A percentile compares a stretch with the other conserved stretches of the same genome.
Evolutionary conservation across 2,888 invertebrate genomes (phyloP).

Genomic region (Ctena decussata): DNA sequence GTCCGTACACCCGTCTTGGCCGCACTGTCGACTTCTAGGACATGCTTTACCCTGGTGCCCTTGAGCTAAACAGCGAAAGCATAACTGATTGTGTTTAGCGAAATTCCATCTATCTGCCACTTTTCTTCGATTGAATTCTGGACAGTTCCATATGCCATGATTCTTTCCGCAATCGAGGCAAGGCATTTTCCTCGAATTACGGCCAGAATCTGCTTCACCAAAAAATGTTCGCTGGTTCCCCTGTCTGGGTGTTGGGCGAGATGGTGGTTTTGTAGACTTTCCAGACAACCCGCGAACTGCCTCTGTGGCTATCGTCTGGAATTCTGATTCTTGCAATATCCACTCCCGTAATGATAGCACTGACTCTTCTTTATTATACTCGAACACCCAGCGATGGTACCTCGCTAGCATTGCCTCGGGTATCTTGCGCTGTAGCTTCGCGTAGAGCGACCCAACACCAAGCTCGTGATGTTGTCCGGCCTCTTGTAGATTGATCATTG

Average conservation of each 20-base stretch:
- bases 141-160: slow-evolving; percentile 32
- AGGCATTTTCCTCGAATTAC: not conserved
- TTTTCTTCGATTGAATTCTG: slow-evolving; percentile 15
- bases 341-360: slow-evolving; percentile 24
- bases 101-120: not conserved
- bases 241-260: not conserved
- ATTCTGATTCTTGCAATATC: slow-evolving; percentile 39
- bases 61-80: slow-evolving; percentile 32
- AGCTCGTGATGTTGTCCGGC: slow-evolving; percentile 15
- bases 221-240: slow-evolving; percentile 20
- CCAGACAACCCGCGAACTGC: not conserved
- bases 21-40: slow-evolving; percentile 16
- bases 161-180: not conserved
- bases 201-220: not conserved
- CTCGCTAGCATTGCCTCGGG: slow-evolving; percentile 27
- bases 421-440: slow-evolving; percentile 16
- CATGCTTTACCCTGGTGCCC: slow-evolving; percentile 15
- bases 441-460: not conserved
- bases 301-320: slow-evolving; percentile 15
- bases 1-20: slow-evolving; percentile 13
- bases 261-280: not conserved
- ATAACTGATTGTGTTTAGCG: slow-evolving; percentile 6
- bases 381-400: slow-evolving; percentile 36
- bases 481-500: slow-evolving; percentile 45
- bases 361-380: slow-evolving; percentile 10